A percentile compares a stretch with the other conserved stretches of the same genome.
Evolutionary conservation across 2,113 vertebrate species (phyloP).

Genomic region (Laterallus jamaicensis): DNA sequence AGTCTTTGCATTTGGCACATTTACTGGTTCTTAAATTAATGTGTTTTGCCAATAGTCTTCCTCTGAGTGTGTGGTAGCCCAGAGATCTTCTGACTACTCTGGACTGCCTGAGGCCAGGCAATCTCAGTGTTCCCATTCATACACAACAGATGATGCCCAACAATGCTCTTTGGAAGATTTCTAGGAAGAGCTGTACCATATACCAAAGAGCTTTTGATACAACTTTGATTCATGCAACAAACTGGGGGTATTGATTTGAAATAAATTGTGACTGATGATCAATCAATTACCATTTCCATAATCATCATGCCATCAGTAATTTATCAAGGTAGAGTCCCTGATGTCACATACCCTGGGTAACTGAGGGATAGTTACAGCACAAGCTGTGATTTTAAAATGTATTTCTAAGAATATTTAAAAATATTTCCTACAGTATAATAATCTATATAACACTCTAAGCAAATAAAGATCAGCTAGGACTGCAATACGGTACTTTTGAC

Average conservation of each 20-base stretch:
- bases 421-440: conserved; percentile 63
- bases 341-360: conserved; percentile 85
- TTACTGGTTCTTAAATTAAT: conserved; percentile 62
- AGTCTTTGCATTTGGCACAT: conserved; percentile 43
- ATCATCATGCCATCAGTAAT: conserved; percentile 85
- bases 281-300: conserved; percentile 89
- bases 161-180: conserved; percentile 64
- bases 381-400: conserved; percentile 77
- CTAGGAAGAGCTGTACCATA: conserved; percentile 64
- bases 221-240: conserved; percentile 73
- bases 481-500: conserved; percentile 49
- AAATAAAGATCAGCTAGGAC: conserved; percentile 43
- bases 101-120: conserved; percentile 61
- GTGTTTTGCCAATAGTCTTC: conserved; percentile 44
- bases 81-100: conserved; percentile 61
- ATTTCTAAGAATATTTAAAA: conserved; percentile 80
- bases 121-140: conserved; percentile 46
- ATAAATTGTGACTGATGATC: conserved; percentile 89
- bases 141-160: conserved; percentile 60
- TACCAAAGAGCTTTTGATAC: conserved; percentile 76
- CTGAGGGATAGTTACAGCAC: conserved; percentile 69
- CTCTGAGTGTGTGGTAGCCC: neutral
- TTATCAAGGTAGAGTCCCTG: conserved; percentile 86
- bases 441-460: conserved; percentile 1
- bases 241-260: conserved; percentile 77